Conservation (phyloP, 1,140 invertebrate genomes). For the Drosophila pachea region DNA sequence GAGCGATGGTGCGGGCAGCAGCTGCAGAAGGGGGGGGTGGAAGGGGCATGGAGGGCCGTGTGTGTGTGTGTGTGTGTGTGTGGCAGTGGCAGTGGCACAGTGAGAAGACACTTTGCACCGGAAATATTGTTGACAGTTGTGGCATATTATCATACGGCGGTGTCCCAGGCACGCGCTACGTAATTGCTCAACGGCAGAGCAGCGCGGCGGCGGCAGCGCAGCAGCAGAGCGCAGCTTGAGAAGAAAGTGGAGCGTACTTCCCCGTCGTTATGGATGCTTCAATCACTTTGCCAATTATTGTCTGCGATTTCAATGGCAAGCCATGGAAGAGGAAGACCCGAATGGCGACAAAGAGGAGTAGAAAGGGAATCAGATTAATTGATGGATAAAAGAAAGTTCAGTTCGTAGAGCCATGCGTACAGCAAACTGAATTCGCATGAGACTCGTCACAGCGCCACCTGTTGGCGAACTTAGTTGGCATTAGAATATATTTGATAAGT, state of each 20-base stretch:
- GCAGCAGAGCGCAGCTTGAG: conserved; percentile 36
- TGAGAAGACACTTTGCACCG: conserved; percentile 26
- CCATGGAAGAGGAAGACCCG: no score
- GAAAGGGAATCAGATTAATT: no score
- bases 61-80: background rate
- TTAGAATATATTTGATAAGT: no score
- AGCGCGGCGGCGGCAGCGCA: background rate
- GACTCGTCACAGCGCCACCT: no score
- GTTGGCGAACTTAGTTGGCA: no score
- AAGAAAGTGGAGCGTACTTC: conserved; percentile 16
- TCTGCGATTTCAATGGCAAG: background rate
- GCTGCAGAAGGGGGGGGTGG: background rate
- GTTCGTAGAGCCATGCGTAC: no score
- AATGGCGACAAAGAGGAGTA: no score
- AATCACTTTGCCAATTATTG: conserved; percentile 17
- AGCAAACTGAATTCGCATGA: no score
- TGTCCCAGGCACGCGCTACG: conserved; percentile 34
- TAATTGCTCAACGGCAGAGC: conserved; percentile 34
- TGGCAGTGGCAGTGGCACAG: background rate
- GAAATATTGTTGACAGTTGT: conserved; percentile 76
- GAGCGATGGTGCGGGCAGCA: conserved; percentile 9
- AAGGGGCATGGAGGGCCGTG: background rate
- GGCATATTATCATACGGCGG: conserved; percentile 68
- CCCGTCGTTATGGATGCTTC: conserved; percentile 7
- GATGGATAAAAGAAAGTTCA: no score